Base-by-base conservation (phyloP, 2,797 vertebrate species). In the Phoebastria nigripes region DNA sequence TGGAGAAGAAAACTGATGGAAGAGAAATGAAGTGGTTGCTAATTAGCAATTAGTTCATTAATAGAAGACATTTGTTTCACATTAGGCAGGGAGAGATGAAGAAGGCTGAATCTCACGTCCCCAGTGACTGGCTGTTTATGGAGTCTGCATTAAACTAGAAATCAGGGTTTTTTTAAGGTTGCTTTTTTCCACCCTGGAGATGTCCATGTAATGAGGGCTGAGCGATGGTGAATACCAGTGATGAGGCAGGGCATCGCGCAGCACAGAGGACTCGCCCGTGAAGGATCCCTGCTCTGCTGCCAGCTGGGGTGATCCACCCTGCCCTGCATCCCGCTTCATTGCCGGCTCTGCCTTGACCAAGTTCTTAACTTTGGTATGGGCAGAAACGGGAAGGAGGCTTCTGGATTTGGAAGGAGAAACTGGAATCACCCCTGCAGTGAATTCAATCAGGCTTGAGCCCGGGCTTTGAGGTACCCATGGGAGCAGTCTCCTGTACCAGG, bases 1-100 rank as follows among this genome's bases (percentile, higher is more conserved):
- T 39, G 39, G 28, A 76, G 47, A 61, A 66, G 33, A 76, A 66
- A 92, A 70, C 26, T 47, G 71, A 73, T 13, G 46, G 46, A 69
- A 89, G 22, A 51, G 54, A 70, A 89, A 87, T 39, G 3, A 81
- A 86, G 20, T 44, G 42, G 20, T 70, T 91, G 66, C 39, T 94
- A 89, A 94, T 94, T 89, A 94, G 47, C 42, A 80, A 52, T 77
- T 79, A 66, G 66, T 84, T 94, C 81, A 95, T 94, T 94, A 96
- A 77, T 59, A 82, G 82, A 73, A 89, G 55, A 82, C 63, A 80
- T 89, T 79, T 94, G 95, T 31, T 93, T 91, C 74, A 17, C 29
- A 51, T 84, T 91, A 96, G 71, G 12, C 24, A 49, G 58, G 35
- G 22, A 46, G 33, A 49, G 49, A 72, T 69, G 66, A 82, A 82